A percentile compares a stretch with the other conserved stretches of the same genome.
These are phyloP conservation scores for Ips typographus DNA, from an alignment of 1,140 invertebrate genomes.

Conservation along the genomic window DNA sequence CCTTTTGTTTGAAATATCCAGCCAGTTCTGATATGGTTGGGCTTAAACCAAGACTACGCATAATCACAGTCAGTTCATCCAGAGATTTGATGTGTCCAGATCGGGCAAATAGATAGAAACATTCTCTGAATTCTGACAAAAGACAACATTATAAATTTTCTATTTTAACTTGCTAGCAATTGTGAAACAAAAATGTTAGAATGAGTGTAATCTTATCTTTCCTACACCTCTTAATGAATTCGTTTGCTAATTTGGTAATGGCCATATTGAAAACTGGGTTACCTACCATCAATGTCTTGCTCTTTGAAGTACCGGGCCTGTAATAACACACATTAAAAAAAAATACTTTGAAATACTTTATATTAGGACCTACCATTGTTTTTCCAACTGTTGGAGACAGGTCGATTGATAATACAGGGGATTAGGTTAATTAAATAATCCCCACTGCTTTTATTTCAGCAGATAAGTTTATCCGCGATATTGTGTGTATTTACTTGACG, in stretches of 20 bases:
- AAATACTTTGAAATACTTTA: no score
- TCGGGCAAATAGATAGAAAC: constrained; percentile 89
- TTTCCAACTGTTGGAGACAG: no score
- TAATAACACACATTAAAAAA: constrained; percentile 40
- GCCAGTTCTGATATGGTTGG: constrained; percentile 89
- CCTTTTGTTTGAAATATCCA: constrained; percentile 69
- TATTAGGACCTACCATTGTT: no score
- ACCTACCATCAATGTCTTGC: constrained; percentile 79
- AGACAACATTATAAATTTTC: constrained; percentile 11
- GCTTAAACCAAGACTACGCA: constrained; percentile 90
- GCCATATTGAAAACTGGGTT: background rate
- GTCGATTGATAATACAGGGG: no score
- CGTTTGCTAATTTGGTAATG: no score
- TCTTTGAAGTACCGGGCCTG: constrained; percentile 81
- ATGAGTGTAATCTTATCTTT: no score
- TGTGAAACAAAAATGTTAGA: background rate
- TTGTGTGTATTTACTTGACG: no score
- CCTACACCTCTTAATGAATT: no score
- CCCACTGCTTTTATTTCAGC: background rate
- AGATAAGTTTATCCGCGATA: no score
- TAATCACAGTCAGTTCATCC: constrained; percentile 90
- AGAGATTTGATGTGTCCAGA: constrained; percentile 83
- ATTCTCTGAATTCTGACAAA: constrained; percentile 87
- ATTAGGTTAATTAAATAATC: background rate
- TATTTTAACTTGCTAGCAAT: background rate